These are phyloP conservation scores for Chymomyza fuscimana DNA, from an alignment of 2,888 invertebrate genomes.

Conservation along the genomic window DNA sequence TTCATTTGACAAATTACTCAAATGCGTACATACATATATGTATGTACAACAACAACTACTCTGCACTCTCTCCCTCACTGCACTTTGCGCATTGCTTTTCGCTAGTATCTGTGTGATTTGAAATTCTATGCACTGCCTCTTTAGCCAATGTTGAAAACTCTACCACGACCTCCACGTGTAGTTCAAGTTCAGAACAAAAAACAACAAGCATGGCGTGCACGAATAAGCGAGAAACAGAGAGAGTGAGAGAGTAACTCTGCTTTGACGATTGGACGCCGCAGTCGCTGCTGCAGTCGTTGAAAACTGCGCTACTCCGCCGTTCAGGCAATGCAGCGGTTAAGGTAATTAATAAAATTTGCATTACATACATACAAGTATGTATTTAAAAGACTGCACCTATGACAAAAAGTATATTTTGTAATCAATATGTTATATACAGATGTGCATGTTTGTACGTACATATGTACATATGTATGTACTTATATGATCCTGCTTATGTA, in stretches of 20 bases:
- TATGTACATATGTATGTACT: too few species aligned
- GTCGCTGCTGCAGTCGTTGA: conserved; percentile 31
- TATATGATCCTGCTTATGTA: too few species aligned
- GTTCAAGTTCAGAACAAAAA: conserved; percentile 78
- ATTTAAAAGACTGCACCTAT: too few species aligned
- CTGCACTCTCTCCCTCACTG: not conserved
- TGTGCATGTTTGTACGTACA: too few species aligned
- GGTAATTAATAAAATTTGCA: too few species aligned
- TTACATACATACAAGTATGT: too few species aligned
- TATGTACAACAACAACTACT: not conserved
- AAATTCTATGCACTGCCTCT: conserved; percentile 71
- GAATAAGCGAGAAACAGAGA: conserved; percentile 23
- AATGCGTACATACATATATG: not conserved
- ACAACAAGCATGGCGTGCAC: conserved; percentile 31
- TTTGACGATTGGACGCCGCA: conserved; percentile 33
- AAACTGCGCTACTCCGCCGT: not conserved
- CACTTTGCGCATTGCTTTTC: conserved; percentile 31
- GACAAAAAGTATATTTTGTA: not conserved
- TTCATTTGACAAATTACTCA: conserved; percentile 17
- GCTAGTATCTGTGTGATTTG: conserved; percentile 36
- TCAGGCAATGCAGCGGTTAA: not conserved
- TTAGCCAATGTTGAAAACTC: conserved; percentile 61
- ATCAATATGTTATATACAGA: not conserved
- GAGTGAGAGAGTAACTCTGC: conserved; percentile 29
- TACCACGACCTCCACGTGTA: conserved; percentile 79